Conservation (phyloP, 2,888 invertebrate species). For the Cephus sareptanus region DNA sequence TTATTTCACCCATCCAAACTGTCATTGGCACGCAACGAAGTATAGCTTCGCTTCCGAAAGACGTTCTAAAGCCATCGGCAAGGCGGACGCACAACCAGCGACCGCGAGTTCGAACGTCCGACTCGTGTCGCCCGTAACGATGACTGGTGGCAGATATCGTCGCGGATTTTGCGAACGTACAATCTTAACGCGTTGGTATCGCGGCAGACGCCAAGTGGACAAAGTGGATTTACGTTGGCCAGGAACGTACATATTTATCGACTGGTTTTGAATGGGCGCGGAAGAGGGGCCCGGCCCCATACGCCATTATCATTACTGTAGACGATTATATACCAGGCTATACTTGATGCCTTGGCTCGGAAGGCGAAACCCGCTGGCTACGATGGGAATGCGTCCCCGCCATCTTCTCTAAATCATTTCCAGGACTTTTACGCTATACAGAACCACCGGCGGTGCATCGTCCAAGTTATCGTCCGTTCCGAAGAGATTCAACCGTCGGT, state of each 20-base stretch:
- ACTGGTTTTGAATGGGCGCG: constrained; percentile 44
- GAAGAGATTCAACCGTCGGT: not conserved
- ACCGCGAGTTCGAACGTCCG: too few species aligned
- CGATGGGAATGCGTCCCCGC: constrained; percentile 30
- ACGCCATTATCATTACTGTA: constrained; percentile 37
- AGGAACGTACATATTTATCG: constrained; percentile 51
- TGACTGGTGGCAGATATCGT: too few species aligned
- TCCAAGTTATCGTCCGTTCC: constrained; percentile 41
- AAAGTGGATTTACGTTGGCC: constrained; percentile 50
- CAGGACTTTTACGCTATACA: constrained; percentile 26
- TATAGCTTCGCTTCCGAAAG: too few species aligned
- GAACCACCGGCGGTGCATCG: constrained; percentile 29
- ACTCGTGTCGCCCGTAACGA: too few species aligned
- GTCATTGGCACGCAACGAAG: too few species aligned
- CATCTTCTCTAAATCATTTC: constrained; percentile 43
- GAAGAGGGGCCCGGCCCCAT: constrained; percentile 10
- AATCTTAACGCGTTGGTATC: too few species aligned
- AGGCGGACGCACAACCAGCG: too few species aligned
- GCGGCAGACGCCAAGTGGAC: constrained; percentile 24
- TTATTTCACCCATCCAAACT: too few species aligned
- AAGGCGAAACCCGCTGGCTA: constrained; percentile 14
- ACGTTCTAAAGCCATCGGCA: too few species aligned
- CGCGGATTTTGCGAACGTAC: too few species aligned
- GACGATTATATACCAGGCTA: constrained; percentile 30
- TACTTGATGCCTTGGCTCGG: constrained; percentile 13